Evolutionary conservation across 2,113 vertebrate genomes (phyloP), one percentile per base, ranked within the genome.

Genomic region (Pelmatolapia mariae): DNA sequence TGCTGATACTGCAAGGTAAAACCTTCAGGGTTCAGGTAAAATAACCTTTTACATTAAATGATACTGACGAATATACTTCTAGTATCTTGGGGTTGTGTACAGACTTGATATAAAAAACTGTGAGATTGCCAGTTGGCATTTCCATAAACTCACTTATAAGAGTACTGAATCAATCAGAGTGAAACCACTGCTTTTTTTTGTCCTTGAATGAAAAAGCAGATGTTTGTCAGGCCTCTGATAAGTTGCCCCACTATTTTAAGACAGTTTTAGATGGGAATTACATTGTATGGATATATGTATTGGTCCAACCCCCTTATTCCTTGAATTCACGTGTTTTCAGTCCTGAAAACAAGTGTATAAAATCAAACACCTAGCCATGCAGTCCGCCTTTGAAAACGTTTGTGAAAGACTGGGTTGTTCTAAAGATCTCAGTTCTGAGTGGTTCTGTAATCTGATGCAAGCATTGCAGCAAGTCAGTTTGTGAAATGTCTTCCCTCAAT

Each of bases 251-350:
- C 10, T 36, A n/a, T 66, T 66, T n/a, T 11, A 33, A 19, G 5
- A 63, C 0, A 19, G 8, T 61, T 33, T 19, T 7, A 38, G n/a
- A 38, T 2, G 1, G 18, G 18, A n/a, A 38, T 66, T 36, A 1
- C 33, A 38, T 36, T 66, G 3, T 38, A 36, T 38, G 33, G 10
- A 66, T 36, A 38, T n/a, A 38, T 12, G 33, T 66, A 0, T 66
- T n/a, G 33, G 33, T 19, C 10, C 33, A 22, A n/a, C 31, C 4
- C 33, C n/a, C 18, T 66, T 38, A 22, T 38, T 66, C 16, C 3
- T 31, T 2, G 24, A 26, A 57, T 29, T 57, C 56, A 57, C 12
- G 2, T 57, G 54, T 26, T 57, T 26, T 57, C 54, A 57, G 7
- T 15, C 12, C 29, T 36, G 6, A 9, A 36, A 31, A 63, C 31